Evolutionary conservation across 2,797 vertebrate genomes (phyloP), one percentile per base, ranked within the genome.

Genomic region (Ispidina lecontei): DNA sequence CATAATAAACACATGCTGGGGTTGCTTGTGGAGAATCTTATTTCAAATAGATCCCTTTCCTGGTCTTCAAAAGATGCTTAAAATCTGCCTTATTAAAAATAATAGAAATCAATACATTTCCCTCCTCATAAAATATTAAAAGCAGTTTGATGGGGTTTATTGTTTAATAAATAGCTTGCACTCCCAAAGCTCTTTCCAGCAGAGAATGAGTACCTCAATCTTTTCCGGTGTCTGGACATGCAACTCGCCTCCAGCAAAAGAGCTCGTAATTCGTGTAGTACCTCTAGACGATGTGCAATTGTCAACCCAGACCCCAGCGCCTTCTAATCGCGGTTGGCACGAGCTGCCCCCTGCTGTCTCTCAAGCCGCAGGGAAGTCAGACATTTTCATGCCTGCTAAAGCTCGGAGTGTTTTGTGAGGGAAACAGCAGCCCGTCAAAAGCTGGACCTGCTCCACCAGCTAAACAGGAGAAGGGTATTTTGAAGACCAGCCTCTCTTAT

Each of bases 151-250:
- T 75, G 77, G 69, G 37, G 2, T 87, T 92, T 91, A 75, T 67
- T 64, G 52, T 90, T 91, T 96, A 94, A 93, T 92, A 93, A 89
- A 91, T 74, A 93, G 89, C 13, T 69, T 60, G 51, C 13, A 7
- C 67, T 87, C 91, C 78, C 84, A 56, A 59, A 70, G 72, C 87
- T 84, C 73, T 78, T 70, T n/a, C 83, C 73, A 84, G 85, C 79
- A 39, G 74, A 31, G 65, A 62, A 55, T 5, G 28, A 92, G 70
- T 29, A 5, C 47, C 72, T 77, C 44, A 52, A 26, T 44, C 81
- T 55, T 72, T 89, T 76, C 75, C 1, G 2, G 72, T 75, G 91
- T 14, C 74, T 94, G 91, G 62, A 88, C 62, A 12, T 43, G 83
- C 6, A 17, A 21, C 7, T 74, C 72, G 90, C 95, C 91, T 90